phyloP scores from a whole-genome alignment of 1,140 invertebrate species.

The Sipha flava region DNA sequence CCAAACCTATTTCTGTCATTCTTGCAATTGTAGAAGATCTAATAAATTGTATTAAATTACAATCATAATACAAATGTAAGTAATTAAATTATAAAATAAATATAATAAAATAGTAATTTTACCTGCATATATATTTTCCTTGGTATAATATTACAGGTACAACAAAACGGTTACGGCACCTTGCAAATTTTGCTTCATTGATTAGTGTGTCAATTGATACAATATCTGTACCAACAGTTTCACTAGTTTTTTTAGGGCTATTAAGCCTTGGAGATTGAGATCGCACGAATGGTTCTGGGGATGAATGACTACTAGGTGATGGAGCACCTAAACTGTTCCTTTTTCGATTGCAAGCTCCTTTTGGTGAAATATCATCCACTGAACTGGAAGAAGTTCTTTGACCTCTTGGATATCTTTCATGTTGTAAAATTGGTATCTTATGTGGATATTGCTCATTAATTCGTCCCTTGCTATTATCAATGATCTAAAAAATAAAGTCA shows the following conservation, averaged over 20 bases:
- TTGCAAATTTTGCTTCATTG: constrained; percentile 49
- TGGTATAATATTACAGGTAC: constrained; percentile 70
- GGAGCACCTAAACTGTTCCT: constrained; percentile 5
- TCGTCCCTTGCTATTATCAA: constrained; percentile 13
- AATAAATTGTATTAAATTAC: neutral
- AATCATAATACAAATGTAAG: neutral
- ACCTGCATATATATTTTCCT: constrained; percentile 61
- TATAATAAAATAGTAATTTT: neutral
- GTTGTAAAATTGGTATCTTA: constrained; percentile 9
- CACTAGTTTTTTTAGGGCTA: neutral
- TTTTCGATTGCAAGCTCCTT: neutral
- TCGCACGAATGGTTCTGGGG: neutral
- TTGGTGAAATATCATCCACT: neutral
- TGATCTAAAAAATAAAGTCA: neutral
- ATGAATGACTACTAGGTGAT: neutral
- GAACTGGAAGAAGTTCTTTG: neutral
- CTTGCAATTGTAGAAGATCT: constrained; percentile 60
- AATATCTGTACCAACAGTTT: neutral
- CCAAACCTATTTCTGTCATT: constrained; percentile 65
- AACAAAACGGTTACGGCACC: constrained; percentile 68
- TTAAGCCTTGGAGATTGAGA: neutral
- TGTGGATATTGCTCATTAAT: constrained; percentile 20
- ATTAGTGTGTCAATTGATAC: constrained; percentile 39
- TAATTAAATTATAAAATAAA: constrained; percentile 14
- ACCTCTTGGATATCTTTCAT: neutral